Percentiles rank a stretch among this genome's conserved stretches.
phyloP scores from a whole-genome alignment of 2,113 vertebrate species.

The Sciurus niger region DNA sequence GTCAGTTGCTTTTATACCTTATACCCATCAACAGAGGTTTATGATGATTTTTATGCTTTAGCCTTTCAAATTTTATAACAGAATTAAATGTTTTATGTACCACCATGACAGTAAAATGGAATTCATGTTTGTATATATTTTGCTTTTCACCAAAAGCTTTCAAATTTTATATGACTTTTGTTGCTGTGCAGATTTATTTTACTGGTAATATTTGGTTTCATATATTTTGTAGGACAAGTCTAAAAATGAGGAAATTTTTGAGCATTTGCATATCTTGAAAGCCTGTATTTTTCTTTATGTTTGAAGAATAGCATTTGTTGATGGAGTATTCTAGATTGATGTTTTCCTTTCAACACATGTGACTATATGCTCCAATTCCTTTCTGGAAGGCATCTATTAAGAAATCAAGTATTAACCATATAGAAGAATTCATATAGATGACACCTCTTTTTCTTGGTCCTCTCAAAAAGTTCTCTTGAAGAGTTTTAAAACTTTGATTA shows the following conservation, averaged over 20 bases:
- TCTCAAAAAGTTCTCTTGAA: background rate
- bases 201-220: background rate
- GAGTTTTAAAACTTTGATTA: background rate
- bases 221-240: background rate
- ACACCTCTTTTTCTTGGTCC: too few relatives aligned
- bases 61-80: background rate
- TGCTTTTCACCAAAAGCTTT: background rate
- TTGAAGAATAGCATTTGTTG: background rate
- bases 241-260: background rate
- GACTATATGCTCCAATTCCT: background rate
- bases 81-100: background rate
- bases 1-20: background rate
- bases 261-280: background rate
- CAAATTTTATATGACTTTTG: background rate
- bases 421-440: background rate
- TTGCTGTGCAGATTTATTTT: background rate
- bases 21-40: background rate
- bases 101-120: background rate
- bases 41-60: background rate
- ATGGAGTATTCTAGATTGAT: background rate
- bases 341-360: background rate
- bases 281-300: background rate
- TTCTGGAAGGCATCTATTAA: background rate
- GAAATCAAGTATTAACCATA: too few relatives aligned
- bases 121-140: background rate